A percentile compares a stretch with the other conserved stretches of the same genome.
These are phyloP conservation scores for Semnornis frantzii DNA, from an alignment of 2,113 vertebrate species.

Conservation along the genomic window DNA sequence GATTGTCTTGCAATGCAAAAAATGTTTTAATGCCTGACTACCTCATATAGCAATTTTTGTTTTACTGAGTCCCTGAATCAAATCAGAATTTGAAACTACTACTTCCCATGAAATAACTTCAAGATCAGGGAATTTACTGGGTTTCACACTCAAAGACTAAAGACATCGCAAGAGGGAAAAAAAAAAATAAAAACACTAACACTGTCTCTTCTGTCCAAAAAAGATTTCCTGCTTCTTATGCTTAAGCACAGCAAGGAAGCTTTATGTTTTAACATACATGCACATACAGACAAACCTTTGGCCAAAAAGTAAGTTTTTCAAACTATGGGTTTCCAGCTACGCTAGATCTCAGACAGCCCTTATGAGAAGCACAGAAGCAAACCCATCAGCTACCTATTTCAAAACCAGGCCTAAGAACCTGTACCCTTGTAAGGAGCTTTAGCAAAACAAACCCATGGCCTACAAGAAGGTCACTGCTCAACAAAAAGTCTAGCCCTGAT, in stretches of 20 bases:
- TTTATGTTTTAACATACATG: not conserved
- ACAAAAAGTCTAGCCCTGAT: not conserved
- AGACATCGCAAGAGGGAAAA: not conserved
- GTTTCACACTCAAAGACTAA: not conserved
- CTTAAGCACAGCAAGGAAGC: not conserved
- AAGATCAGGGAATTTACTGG: not conserved
- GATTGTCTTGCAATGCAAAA: not conserved
- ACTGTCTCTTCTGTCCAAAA: not conserved
- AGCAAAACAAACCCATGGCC: not conserved
- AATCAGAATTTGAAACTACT: not conserved
- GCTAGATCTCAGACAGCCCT: not conserved
- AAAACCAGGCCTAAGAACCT: not conserved
- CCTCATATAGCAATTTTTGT: not conserved
- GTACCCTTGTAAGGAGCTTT: not conserved
- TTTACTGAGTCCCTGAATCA: not conserved
- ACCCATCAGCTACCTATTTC: not conserved
- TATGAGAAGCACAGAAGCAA: not conserved
- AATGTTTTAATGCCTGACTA: not conserved
- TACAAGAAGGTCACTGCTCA: not conserved
- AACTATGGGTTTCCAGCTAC: not conserved
- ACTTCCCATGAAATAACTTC: not conserved
- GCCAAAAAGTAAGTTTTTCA: not conserved
- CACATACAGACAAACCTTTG: fast-evolving
- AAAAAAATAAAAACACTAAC: not conserved
- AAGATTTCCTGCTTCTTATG: not conserved